phyloP scores from a whole-genome alignment of 2,888 invertebrate species.

The Philereme transversata region DNA sequence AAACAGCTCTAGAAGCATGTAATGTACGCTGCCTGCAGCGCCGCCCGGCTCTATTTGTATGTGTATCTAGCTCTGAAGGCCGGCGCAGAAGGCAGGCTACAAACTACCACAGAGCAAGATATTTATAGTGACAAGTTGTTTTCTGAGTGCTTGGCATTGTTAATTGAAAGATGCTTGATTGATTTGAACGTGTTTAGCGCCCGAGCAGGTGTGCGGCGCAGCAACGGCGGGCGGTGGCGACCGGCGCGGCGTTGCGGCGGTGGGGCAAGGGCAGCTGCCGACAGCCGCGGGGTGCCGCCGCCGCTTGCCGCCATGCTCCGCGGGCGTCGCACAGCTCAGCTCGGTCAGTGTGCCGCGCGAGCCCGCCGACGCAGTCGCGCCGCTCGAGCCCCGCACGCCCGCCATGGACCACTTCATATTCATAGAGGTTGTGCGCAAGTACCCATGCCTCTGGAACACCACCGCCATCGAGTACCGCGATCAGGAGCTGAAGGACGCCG shows the following conservation, averaged over 20 bases:
- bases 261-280: conserved; percentile 21
- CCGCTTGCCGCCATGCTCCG: conserved; percentile 7
- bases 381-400: conserved; percentile 39
- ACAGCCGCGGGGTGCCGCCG: conserved; percentile 27
- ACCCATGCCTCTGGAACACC: conserved; percentile 79
- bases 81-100: too few relatives aligned
- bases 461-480: conserved; percentile 78
- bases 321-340: conserved; percentile 13
- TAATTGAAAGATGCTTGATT: too few relatives aligned
- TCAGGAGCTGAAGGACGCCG: conserved; percentile 80
- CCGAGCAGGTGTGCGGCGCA: conserved; percentile 4
- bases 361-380: conserved; percentile 40
- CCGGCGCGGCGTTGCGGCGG: conserved; percentile 21
- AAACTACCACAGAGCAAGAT: too few relatives aligned
- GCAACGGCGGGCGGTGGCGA: conserved; percentile 16
- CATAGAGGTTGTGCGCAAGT: conserved; percentile 74
- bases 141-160: too few relatives aligned
- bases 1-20: too few relatives aligned
- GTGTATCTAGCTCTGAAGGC: too few relatives aligned
- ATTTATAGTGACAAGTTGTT: too few relatives aligned
- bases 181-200: too few relatives aligned
- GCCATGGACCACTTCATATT: conserved; percentile 77
- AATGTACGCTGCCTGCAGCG: too few relatives aligned
- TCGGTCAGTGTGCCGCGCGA: conserved; percentile 40
- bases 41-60: too few relatives aligned